Conservation (phyloP, 2,113 vertebrate species). For the Tenebrosternarchus preto region DNA sequence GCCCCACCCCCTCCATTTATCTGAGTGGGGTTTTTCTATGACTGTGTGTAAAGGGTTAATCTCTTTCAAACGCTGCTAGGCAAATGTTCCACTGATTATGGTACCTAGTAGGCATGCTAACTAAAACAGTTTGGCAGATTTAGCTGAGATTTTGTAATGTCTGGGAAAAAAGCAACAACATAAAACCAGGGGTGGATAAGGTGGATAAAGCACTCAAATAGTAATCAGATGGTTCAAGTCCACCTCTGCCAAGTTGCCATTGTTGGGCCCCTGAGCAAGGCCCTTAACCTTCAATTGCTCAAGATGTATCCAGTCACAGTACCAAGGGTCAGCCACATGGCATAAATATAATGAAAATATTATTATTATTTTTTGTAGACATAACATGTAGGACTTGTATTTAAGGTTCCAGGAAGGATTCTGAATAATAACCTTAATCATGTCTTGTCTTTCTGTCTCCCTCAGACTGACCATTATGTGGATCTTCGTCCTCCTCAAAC, state of each 20-base stretch:
- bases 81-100: neutral
- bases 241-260: no score
- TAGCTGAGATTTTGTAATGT: neutral
- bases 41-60: slow-evolving; percentile 46
- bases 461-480: slow-evolving; percentile 31
- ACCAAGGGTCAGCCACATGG: no score
- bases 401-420: neutral
- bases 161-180: neutral
- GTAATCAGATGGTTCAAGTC: no score
- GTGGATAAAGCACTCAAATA: neutral
- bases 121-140: neutral
- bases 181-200: neutral
- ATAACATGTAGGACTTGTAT: neutral
- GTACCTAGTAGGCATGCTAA: neutral
- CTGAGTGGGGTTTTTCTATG: slow-evolving; percentile 28
- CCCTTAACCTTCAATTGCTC: no score
- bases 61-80: slow-evolving; percentile 14
- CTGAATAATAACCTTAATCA: neutral
- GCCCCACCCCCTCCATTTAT: neutral
- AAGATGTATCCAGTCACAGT: no score
- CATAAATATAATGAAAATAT: no score
- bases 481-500: slow-evolving; percentile 21
- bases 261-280: no score
- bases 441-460: neutral
- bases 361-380: neutral